phyloP scores from a whole-genome alignment of 2,797 vertebrate genomes.

The Potorous gilbertii region DNA sequence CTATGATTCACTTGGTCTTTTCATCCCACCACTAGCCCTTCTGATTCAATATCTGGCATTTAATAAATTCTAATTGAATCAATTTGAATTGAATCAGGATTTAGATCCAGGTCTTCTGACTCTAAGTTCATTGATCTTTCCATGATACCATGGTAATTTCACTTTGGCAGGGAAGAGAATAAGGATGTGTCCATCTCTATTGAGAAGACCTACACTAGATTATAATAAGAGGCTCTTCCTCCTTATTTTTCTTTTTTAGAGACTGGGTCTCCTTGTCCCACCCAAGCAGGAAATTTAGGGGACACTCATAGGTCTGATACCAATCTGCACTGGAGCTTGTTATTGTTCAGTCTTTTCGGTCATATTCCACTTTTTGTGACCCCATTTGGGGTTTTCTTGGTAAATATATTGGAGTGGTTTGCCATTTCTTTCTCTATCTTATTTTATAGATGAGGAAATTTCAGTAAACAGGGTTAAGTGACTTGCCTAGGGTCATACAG shows the following conservation, averaged over 20 bases:
- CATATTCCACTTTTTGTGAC: no score
- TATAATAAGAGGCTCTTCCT: not conserved
- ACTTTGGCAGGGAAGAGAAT: not conserved
- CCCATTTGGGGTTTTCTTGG: no score
- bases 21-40: not conserved
- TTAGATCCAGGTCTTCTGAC: not conserved
- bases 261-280: not conserved
- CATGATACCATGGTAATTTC: not conserved
- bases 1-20: not conserved
- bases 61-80: not conserved
- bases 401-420: not conserved
- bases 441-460: not conserved
- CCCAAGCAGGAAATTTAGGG: not conserved
- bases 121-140: not conserved
- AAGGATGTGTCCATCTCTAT: not conserved
- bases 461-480: no score
- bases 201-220: not conserved
- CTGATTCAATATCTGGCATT: not conserved
- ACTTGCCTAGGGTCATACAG: not conserved
- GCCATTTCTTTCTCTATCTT: not conserved
- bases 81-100: not conserved
- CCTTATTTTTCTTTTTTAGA: not conserved
- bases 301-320: not conserved
- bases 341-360: no score
- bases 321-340: no score